A percentile compares a stretch with the other conserved stretches of the same genome.
Conservation (phyloP, 2,888 invertebrate genomes). For the Drosophila rellima region DNA sequence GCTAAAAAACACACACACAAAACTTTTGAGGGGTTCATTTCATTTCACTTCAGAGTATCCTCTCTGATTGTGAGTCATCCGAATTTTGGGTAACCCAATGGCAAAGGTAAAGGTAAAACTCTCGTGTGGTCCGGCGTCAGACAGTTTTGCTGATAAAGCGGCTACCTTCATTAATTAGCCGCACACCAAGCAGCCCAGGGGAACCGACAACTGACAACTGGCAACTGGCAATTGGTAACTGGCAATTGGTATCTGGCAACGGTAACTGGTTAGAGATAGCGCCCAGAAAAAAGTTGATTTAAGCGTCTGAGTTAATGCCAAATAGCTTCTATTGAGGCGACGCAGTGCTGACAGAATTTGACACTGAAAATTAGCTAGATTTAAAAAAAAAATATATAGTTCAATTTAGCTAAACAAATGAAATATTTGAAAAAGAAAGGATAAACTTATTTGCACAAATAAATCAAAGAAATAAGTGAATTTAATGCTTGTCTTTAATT, state of each 20-base stretch:
- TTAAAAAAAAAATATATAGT: not conserved
- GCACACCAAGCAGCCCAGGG: conserved; percentile 42
- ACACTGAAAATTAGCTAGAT: not conserved
- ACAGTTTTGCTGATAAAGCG: conserved; percentile 48
- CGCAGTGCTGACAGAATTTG: not conserved
- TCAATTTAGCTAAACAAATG: not conserved
- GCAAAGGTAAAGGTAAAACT: not conserved
- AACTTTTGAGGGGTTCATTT: conserved; percentile 24
- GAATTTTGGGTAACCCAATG: conserved; percentile 24
- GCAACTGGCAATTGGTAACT: conserved; percentile 2
- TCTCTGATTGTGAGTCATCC: conserved; percentile 53
- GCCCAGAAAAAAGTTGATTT: not conserved
- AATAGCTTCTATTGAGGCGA: not conserved
- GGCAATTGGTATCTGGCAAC: conserved; percentile 5
- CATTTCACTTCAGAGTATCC: not conserved
- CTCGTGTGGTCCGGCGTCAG: conserved; percentile 66
- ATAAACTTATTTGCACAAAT: too few species aligned
- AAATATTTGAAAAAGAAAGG: too few species aligned
- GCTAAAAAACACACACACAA: conserved; percentile 46
- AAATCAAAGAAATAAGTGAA: too few species aligned
- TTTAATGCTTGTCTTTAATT: too few species aligned
- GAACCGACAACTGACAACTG: not conserved
- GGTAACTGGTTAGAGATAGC: conserved; percentile 23
- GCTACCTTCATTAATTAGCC: conserved; percentile 79
- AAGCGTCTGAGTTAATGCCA: not conserved